Evolutionary conservation across 1,140 invertebrate genomes (phyloP).

Genomic region (Marisa cornuarietis): DNA sequence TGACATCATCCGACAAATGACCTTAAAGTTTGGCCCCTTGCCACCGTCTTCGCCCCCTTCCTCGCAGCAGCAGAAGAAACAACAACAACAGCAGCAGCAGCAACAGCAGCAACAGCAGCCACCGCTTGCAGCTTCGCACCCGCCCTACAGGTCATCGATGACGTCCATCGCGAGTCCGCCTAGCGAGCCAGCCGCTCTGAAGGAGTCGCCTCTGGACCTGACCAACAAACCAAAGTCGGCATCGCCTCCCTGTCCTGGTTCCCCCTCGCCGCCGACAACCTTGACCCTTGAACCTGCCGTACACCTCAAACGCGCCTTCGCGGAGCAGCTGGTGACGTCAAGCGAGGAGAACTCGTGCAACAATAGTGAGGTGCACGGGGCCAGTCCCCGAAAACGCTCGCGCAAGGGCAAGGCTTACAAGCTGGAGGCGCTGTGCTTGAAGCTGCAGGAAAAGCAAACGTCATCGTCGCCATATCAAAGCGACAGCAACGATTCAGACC

Average conservation of each 20-base stretch:
- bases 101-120: not conserved
- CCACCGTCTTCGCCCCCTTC: not conserved
- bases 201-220: not conserved
- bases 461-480: slow-evolving; percentile 24
- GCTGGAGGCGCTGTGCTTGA: slow-evolving; percentile 72
- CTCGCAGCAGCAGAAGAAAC: slow-evolving; percentile 6
- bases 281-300: slow-evolving; percentile 16
- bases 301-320: not conserved
- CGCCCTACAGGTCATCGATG: slow-evolving; percentile 11
- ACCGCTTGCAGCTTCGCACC: not conserved
- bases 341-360: slow-evolving; percentile 18
- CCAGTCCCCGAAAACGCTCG: slow-evolving; percentile 70
- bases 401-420: slow-evolving; percentile 84
- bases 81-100: slow-evolving; percentile 38
- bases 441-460: slow-evolving; percentile 63
- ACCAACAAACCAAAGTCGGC: not conserved
- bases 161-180: not conserved
- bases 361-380: slow-evolving; percentile 28
- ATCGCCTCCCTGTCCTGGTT: not conserved
- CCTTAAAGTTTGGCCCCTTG: slow-evolving; percentile 42
- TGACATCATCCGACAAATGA: slow-evolving; percentile 47
- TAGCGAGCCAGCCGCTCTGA: not conserved
- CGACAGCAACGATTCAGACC: slow-evolving; percentile 39
- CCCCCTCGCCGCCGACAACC: not conserved
- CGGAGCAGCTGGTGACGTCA: not conserved